Evolutionary conservation across 2,888 invertebrate genomes (phyloP).

Genomic region (Pseudococcus jackbeardsleyi): DNA sequence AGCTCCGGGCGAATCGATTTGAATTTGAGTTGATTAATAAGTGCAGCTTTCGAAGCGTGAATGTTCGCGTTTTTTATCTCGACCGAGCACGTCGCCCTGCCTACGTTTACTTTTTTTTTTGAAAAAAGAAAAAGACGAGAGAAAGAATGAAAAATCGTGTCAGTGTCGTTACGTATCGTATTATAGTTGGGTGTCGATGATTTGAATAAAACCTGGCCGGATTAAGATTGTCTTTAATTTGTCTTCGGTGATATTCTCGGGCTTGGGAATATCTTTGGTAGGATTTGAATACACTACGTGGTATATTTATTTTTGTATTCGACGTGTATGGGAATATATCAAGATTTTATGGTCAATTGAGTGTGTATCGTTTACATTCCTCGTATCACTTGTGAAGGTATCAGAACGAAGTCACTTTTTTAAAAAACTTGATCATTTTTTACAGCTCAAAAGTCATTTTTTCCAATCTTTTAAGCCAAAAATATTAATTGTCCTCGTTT

Average conservation of each 20-base stretch:
- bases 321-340: no score
- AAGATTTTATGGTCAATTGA: no score
- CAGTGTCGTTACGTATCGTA: not conserved
- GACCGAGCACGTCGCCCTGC: not conserved
- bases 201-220: not conserved
- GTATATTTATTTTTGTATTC: no score
- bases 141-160: not conserved
- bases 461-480: no score
- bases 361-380: no score
- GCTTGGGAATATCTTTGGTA: not conserved
- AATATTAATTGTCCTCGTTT: no score
- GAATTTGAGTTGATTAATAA: slow-evolving; percentile 19
- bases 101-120: not conserved
- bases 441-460: no score
- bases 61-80: slow-evolving; percentile 21
- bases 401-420: no score
- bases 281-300: not conserved
- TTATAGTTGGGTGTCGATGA: not conserved
- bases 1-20: slow-evolving; percentile 23
- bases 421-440: no score
- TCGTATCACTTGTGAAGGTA: no score
- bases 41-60: slow-evolving; percentile 25
- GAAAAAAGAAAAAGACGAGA: no score
- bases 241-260: not conserved
- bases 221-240: slow-evolving; percentile 1